phyloP scores from a whole-genome alignment of 2,797 vertebrate genomes.

The Rhinoraja longicauda region DNA sequence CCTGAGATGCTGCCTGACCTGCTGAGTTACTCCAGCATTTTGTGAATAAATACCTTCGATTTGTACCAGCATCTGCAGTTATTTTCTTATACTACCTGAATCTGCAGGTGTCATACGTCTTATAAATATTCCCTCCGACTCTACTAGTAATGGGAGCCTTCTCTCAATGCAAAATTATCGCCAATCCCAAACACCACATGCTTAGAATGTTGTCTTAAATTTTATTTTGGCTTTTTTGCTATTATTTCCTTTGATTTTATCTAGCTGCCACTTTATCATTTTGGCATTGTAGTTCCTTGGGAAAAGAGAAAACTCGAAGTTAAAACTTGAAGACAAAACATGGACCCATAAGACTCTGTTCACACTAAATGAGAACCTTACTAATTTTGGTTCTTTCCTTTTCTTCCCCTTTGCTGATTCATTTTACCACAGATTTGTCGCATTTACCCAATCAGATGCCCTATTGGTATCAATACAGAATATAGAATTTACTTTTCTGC shows the following conservation, averaged over 20 bases:
- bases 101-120: too few species aligned
- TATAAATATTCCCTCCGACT: neutral
- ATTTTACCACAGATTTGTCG: neutral
- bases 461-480: neutral
- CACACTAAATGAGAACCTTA: neutral
- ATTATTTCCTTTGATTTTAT: neutral
- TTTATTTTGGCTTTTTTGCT: neutral
- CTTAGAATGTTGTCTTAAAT: neutral
- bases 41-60: too few species aligned
- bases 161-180: neutral
- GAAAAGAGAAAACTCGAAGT: neutral
- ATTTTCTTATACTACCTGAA: too few species aligned
- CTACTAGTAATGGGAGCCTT: neutral
- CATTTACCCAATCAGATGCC: neutral
- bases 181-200: neutral
- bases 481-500: too few species aligned
- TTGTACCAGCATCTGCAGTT: too few species aligned
- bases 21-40: too few species aligned
- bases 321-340: too few species aligned
- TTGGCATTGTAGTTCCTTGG: neutral
- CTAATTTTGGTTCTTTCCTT: too few species aligned
- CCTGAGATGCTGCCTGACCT: too few species aligned
- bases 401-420: neutral
- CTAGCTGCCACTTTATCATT: neutral
- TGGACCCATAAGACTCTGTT: neutral